phyloP scores from a whole-genome alignment of 2,113 vertebrate genomes.

The Calyptommatus sinebrachiatus region DNA sequence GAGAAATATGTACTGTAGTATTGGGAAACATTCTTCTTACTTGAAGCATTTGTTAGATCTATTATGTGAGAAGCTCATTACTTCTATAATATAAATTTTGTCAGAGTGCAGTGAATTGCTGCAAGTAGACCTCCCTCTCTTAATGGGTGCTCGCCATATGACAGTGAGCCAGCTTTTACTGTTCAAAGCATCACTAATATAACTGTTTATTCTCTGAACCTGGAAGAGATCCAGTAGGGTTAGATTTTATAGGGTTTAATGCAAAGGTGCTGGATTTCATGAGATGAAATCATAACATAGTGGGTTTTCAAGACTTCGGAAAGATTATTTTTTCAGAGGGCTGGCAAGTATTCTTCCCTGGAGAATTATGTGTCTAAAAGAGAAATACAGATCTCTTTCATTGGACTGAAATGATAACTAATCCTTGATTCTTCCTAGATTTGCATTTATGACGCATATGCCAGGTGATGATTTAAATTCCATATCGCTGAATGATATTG shows the following conservation, averaged over 20 bases:
- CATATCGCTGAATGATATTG: not conserved
- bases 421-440: conserved; percentile 74
- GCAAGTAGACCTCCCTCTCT: conserved; percentile 53
- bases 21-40: conserved; percentile 44
- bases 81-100: conserved; percentile 67
- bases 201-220: conserved; percentile 72
- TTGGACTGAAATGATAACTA: conserved; percentile 74
- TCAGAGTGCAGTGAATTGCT: conserved; percentile 63
- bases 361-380: conserved; percentile 74
- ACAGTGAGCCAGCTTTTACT: conserved; percentile 66
- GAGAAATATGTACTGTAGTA: conserved; percentile 41
- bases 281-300: conserved; percentile 84
- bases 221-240: conserved; percentile 73
- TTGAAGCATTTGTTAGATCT: conserved; percentile 58
- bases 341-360: conserved; percentile 71
- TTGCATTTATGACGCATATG: conserved; percentile 46
- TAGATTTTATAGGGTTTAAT: conserved; percentile 81
- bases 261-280: conserved; percentile 84
- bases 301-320: conserved; percentile 78
- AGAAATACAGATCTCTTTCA: conserved; percentile 78
- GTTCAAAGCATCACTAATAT: conserved; percentile 71
- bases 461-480: conserved; percentile 56
- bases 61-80: conserved; percentile 63
- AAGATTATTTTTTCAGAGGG: conserved; percentile 80
- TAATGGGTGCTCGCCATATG: conserved; percentile 55